Evolutionary conservation across 2,797 vertebrate species (phyloP), one percentile per base, ranked within the genome.

Genomic region (Epinephelus malabaricus): DNA sequence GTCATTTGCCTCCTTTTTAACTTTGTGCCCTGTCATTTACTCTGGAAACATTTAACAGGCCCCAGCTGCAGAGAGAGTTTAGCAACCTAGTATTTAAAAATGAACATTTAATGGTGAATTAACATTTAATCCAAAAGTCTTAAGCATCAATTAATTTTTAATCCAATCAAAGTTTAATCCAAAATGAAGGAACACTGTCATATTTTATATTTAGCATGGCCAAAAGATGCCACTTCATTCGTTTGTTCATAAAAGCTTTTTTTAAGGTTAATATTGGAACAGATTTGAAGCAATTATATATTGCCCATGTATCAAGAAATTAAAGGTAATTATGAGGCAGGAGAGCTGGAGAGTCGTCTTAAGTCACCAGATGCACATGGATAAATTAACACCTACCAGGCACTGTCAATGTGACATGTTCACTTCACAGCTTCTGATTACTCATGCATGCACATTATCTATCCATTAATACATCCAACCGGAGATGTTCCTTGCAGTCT

Each of bases 61-160:
- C 56, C 71, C n/a, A 0, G 71, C 69, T 75, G 76, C 73, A 73
- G 70, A 69, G 68, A 78, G 67, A 78, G 34, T 78, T 73, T 40
- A 69, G 61, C 43, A 75, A 67, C 50, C 69, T 46, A 60, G 54
- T 69, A 76, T 86, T 83, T 80, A 65, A 78, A 68, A 81, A 84
- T 85, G 13, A 89, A 84, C 76, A 83, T 90, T 89, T 90, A 82
- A 90, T 84, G 83, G 56, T 40, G 71, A 88, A 86, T 90, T 89
- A 89, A 90, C 55, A 87, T 88, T 87, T 88, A 76, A 91, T 87
- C 62, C 54, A 40, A 64, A 86, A 80, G 64, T 86, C n/a, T 89
- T 71, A 55, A 69, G 47, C 69, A 51, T 82, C 76, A 80, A 81
- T 86, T 72, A 43, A 73, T 78, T 80, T 83, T 89, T 83, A 85